Conservation (phyloP, 2,113 vertebrate genomes). For the Chamaea fasciata region DNA sequence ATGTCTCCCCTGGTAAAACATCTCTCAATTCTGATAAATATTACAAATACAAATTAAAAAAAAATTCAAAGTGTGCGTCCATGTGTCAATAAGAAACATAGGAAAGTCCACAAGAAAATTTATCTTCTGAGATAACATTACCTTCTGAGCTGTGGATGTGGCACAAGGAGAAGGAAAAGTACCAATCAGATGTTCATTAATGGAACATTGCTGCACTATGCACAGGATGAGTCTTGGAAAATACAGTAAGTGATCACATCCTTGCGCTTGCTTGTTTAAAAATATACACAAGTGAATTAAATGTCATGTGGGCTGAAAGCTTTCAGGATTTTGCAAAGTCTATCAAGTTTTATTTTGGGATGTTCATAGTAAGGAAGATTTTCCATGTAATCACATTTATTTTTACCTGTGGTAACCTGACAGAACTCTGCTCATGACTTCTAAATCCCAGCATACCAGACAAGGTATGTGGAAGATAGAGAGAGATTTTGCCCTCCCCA, state of each 20-base stretch:
- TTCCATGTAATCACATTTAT: background rate
- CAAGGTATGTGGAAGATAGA: background rate
- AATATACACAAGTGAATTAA: background rate
- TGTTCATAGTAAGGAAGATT: background rate
- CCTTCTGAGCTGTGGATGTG: background rate
- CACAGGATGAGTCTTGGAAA: background rate
- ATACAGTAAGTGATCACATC: background rate
- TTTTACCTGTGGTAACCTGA: background rate
- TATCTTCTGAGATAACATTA: background rate
- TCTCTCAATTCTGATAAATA: background rate
- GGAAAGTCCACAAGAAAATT: background rate
- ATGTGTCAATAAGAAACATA: background rate
- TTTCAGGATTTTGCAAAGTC: background rate
- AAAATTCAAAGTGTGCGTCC: background rate
- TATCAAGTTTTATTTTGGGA: background rate
- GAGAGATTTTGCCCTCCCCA: fast-evolving
- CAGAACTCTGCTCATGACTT: background rate
- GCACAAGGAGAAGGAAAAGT: background rate
- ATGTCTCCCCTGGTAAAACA: background rate
- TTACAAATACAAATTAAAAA: background rate
- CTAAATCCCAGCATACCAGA: background rate
- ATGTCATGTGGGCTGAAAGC: background rate
- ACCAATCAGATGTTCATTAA: background rate
- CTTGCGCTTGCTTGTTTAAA: background rate
- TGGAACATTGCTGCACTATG: fast-evolving